Evolutionary conservation across 2,888 invertebrate species (phyloP).

Genomic region (Pristionchus maxplancki): DNA sequence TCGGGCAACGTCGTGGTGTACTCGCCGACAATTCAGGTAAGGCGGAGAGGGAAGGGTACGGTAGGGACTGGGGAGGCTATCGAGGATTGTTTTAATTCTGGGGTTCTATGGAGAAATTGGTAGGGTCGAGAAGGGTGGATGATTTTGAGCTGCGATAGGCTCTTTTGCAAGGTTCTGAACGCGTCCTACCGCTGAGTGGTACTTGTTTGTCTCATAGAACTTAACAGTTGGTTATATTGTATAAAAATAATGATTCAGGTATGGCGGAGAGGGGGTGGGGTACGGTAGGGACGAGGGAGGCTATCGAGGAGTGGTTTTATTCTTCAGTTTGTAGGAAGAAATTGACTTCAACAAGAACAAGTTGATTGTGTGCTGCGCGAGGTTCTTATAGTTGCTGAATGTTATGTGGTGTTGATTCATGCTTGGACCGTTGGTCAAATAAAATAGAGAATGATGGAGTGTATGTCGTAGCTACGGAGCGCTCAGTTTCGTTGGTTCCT

Average conservation of each 20-base stretch:
- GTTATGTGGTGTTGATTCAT: neutral
- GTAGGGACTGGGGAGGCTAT: neutral
- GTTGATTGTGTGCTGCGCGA: neutral
- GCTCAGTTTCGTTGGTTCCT: no score
- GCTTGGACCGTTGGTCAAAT: no score
- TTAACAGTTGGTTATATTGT: no score
- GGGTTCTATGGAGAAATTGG: neutral
- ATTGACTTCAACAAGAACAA: no score
- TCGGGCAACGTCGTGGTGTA: conserved; percentile 71
- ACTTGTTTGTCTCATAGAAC: no score
- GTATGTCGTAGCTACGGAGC: no score
- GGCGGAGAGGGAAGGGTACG: neutral
- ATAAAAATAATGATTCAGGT: no score
- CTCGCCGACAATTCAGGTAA: conserved; percentile 49
- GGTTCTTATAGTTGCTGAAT: neutral
- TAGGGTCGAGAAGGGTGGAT: neutral
- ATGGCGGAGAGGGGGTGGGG: neutral
- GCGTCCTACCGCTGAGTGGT: no score
- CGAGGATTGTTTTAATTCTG: neutral
- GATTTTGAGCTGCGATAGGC: no score
- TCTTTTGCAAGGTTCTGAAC: no score
- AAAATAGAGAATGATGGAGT: no score
- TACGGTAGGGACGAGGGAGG: neutral
- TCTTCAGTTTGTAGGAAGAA: neutral
- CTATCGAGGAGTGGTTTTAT: neutral